A percentile compares a stretch with the other conserved stretches of the same genome.
These are phyloP conservation scores for Ypsolopha scabrella DNA, from an alignment of 2,888 invertebrate genomes.

Conservation along the genomic window DNA sequence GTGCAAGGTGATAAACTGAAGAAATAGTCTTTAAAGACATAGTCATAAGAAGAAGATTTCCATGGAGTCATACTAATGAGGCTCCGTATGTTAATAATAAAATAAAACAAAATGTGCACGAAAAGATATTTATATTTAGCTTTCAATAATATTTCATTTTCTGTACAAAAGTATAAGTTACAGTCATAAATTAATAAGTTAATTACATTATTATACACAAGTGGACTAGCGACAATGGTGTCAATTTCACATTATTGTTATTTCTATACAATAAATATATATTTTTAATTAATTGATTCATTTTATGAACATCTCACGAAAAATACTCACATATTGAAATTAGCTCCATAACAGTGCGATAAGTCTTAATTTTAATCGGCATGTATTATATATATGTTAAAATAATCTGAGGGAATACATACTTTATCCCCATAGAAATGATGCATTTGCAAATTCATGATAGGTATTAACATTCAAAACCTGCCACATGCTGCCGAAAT, in stretches of 20 bases:
- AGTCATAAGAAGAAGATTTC: background rate
- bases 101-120: conserved; percentile 21
- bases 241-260: conserved; percentile 1
- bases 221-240: conserved; percentile 35
- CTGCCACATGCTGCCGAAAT: no score
- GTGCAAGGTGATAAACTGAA: conserved; percentile 13
- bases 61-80: background rate
- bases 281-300: conserved; percentile 1
- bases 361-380: no score
- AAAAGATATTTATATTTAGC: conserved; percentile 51
- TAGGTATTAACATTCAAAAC: no score
- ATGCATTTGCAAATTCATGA: no score
- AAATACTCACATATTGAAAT: no score
- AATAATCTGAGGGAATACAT: no score
- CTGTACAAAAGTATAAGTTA: conserved; percentile 13
- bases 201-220: conserved; percentile 12
- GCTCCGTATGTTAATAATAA: no score
- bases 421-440: no score
- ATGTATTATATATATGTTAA: no score
- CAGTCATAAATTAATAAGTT: background rate
- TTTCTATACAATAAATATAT: background rate
- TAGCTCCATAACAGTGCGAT: no score
- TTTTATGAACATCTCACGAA: background rate
- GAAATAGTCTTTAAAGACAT: background rate
- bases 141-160: conserved; percentile 33